Percentiles rank a stretch among this genome's conserved stretches.
These are phyloP conservation scores for Leptoteleia sp. DNA, from an alignment of 1,140 invertebrate species.

Conservation along the genomic window DNA sequence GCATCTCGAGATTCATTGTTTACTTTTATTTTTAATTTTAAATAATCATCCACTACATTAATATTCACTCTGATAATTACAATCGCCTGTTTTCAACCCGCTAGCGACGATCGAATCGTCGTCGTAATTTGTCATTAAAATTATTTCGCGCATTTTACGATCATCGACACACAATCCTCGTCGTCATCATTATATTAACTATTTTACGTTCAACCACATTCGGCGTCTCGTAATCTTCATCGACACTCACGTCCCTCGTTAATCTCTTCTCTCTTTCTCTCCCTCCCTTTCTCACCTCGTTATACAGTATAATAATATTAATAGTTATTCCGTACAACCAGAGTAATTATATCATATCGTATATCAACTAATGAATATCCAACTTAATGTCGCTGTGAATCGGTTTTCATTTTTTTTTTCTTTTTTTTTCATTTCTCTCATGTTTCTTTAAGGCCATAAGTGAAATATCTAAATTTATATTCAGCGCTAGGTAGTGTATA, in stretches of 20 bases:
- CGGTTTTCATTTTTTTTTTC: slow-evolving; percentile 56
- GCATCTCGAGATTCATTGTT: slow-evolving; percentile 62
- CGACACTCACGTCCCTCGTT: slow-evolving; percentile 15
- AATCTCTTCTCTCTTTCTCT: slow-evolving; percentile 42
- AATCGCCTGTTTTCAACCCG: slow-evolving; percentile 67
- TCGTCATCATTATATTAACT: slow-evolving; percentile 65
- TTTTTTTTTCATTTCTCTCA: slow-evolving; percentile 63
- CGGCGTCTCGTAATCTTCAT: slow-evolving; percentile 50
- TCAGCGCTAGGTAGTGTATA: slow-evolving; percentile 72
- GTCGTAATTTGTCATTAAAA: slow-evolving; percentile 64
- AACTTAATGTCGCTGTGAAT: slow-evolving; percentile 71
- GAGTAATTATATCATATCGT: slow-evolving; percentile 69
- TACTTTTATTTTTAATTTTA: slow-evolving; percentile 72
- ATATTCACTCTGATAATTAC: slow-evolving; percentile 74
- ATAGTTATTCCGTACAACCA: slow-evolving; percentile 68
- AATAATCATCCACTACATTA: slow-evolving; percentile 74
- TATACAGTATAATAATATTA: slow-evolving; percentile 69
- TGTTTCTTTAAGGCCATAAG: slow-evolving; percentile 76
- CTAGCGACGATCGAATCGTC: slow-evolving; percentile 64
- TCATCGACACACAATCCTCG: slow-evolving; percentile 62
- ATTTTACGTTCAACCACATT: slow-evolving; percentile 59
- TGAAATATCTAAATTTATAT: slow-evolving; percentile 77
- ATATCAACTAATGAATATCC: slow-evolving; percentile 69
- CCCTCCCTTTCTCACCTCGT: slow-evolving; percentile 47
- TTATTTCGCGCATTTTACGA: slow-evolving; percentile 63